These are phyloP conservation scores for Pygoscelis antarcticus DNA, from an alignment of 2,113 vertebrate species.

Conservation along the genomic window DNA sequence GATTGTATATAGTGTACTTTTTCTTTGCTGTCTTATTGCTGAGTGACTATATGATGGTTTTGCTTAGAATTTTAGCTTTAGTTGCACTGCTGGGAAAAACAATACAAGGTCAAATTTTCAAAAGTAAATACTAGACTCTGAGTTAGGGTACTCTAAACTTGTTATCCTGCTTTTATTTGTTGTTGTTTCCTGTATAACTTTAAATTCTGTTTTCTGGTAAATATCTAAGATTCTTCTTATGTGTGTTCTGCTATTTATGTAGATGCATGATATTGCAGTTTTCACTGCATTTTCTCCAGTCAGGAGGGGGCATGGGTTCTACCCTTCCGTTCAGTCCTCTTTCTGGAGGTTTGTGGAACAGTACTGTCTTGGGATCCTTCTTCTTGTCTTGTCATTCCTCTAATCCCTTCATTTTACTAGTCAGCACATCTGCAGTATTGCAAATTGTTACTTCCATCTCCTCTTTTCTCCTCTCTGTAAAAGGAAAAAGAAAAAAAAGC, in stretches of 20 bases:
- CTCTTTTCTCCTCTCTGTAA: not conserved
- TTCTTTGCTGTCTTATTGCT: not conserved
- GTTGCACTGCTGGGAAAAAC: not conserved
- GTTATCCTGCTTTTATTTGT: not conserved
- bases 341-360: not conserved
- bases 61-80: not conserved
- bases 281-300: not conserved
- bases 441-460: not conserved
- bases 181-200: not conserved
- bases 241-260: not conserved
- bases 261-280: not conserved
- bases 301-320: not conserved
- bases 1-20: not conserved
- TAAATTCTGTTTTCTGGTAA: not conserved
- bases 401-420: not conserved
- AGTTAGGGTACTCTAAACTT: not conserved
- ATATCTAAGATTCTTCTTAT: not conserved
- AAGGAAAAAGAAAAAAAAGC: not conserved
- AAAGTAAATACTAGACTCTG: not conserved
- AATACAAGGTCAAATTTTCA: not conserved
- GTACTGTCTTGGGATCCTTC: not conserved
- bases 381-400: not conserved
- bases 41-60: not conserved
- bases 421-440: not conserved
- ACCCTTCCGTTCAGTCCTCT: not conserved